phyloP scores from a whole-genome alignment of 2,113 vertebrate species.

The Scolopax mira region DNA sequence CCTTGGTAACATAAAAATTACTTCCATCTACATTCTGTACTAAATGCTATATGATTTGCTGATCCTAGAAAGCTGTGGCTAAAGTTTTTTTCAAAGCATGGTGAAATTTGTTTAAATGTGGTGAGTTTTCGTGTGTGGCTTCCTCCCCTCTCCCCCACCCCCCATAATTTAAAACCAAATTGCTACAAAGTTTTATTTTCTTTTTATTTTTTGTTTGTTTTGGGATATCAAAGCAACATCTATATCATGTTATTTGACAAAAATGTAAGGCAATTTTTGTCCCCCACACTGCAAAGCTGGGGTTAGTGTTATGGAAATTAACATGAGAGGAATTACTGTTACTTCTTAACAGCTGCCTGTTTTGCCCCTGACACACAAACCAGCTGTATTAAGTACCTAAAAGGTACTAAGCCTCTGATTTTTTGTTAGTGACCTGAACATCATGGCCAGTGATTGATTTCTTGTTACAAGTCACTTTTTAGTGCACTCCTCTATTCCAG shows the following conservation, averaged over 20 bases:
- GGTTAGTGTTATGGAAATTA: neutral
- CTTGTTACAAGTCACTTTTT: neutral
- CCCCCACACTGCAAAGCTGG: neutral
- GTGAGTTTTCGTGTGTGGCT: neutral
- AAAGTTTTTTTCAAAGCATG: neutral
- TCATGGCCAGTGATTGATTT: neutral
- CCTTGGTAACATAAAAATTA: neutral
- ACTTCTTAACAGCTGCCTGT: neutral
- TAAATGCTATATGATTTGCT: neutral
- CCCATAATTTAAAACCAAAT: neutral
- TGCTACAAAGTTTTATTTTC: no score
- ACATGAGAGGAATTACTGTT: neutral
- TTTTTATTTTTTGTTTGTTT: neutral
- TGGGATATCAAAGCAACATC: neutral
- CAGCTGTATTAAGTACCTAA: neutral
- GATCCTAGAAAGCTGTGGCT: neutral
- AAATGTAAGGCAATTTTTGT: neutral
- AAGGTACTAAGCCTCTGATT: neutral
- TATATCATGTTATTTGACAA: neutral
- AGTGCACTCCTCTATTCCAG: neutral
- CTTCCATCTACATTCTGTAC: neutral
- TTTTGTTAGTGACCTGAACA: neutral
- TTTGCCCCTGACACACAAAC: neutral
- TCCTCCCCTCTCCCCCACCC: accelerated
- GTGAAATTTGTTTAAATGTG: neutral